Conservation (phyloP, 2,797 vertebrate genomes). For the Schizopygopsis malacanthus region DNA sequence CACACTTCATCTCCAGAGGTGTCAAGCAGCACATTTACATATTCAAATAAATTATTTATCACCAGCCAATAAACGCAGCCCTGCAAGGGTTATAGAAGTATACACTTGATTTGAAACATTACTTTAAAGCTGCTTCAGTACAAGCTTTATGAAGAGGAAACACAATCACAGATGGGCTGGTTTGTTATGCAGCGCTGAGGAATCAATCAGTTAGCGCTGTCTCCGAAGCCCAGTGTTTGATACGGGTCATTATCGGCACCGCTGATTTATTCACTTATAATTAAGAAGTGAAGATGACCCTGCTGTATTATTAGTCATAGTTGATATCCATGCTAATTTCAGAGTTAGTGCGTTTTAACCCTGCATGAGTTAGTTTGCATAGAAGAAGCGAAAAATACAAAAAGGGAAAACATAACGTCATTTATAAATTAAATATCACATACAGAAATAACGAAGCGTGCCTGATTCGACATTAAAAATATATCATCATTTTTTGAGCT, state of each 20-base stretch:
- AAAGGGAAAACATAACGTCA: not conserved
- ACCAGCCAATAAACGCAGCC: conserved; percentile 61
- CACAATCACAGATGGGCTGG: not conserved
- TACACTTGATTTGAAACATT: conserved; percentile 41
- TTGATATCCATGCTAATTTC: conserved; percentile 29
- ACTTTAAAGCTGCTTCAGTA: conserved; percentile 9
- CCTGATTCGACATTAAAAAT: too few species aligned
- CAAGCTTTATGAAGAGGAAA: conserved; percentile 15
- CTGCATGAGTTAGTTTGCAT: not conserved
- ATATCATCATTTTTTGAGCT: not conserved
- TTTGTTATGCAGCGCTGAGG: not conserved
- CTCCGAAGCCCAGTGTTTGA: not conserved
- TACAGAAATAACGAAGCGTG: not conserved
- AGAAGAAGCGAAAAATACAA: not conserved
- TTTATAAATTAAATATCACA: not conserved
- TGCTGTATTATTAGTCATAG: conserved; percentile 34
- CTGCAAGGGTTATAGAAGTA: conserved; percentile 52
- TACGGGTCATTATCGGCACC: conserved; percentile 21
- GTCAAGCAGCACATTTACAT: conserved; percentile 75
- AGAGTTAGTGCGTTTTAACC: not conserved
- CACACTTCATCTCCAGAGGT: conserved; percentile 73
- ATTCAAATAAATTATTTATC: conserved; percentile 78
- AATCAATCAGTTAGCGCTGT: not conserved
- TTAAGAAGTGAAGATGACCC: conserved; percentile 41
- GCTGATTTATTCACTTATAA: conserved; percentile 16